phyloP scores from a whole-genome alignment of 2,888 invertebrate genomes.

The Sabatieria punctata region DNA sequence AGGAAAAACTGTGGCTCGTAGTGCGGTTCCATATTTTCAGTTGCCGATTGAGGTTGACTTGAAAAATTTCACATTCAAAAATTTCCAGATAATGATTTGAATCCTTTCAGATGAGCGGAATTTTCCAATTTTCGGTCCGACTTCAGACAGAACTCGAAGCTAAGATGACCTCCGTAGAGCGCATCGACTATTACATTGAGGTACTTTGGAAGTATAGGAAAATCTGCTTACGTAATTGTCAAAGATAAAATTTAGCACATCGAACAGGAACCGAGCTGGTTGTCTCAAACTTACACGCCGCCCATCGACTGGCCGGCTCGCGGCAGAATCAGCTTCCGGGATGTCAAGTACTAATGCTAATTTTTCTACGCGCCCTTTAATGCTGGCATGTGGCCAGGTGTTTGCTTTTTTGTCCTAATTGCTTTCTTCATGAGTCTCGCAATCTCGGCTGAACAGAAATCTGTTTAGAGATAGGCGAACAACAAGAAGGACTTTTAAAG shows the following conservation, averaged over 20 bases:
- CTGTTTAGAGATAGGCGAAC: no score
- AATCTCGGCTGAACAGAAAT: no score
- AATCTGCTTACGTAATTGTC: not conserved
- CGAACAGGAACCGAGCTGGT: slow-evolving; percentile 18
- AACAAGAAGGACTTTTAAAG: no score
- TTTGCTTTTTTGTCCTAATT: no score
- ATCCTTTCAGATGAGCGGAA: slow-evolving; percentile 40
- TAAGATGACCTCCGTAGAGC: slow-evolving; percentile 30
- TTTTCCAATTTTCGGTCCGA: slow-evolving; percentile 50
- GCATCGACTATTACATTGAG: slow-evolving; percentile 27
- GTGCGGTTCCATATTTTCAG: no score
- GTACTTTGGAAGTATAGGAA: slow-evolving; percentile 23
- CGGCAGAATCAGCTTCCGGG: slow-evolving; percentile 40
- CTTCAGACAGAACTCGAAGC: slow-evolving; percentile 87
- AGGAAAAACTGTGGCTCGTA: no score
- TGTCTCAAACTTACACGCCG: slow-evolving; percentile 13
- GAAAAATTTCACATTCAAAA: no score
- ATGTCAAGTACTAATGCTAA: slow-evolving; percentile 38
- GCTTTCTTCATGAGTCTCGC: no score
- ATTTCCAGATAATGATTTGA: no score
- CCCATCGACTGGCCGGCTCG: slow-evolving; percentile 37
- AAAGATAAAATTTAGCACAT: slow-evolving; percentile 16
- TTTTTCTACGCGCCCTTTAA: no score
- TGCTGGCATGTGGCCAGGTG: no score
- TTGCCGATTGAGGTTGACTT: no score